These are phyloP conservation scores for Barypeithes pellucidus DNA, from an alignment of 2,888 invertebrate genomes.

Conservation along the genomic window DNA sequence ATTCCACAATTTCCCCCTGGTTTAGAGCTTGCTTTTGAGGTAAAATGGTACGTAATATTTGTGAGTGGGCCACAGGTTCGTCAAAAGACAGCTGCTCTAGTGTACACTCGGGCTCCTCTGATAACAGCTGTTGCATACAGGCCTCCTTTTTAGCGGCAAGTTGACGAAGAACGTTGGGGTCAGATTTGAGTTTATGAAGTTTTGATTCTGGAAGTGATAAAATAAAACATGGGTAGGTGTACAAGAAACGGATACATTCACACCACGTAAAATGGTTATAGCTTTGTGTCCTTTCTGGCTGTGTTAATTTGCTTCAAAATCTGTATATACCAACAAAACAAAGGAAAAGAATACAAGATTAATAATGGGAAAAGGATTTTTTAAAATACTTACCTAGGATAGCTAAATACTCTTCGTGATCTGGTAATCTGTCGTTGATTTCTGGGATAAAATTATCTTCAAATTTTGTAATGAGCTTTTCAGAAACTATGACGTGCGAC, in stretches of 20 bases:
- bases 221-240: not conserved
- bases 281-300: no score
- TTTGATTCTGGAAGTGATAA: constrained; percentile 69
- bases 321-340: no score
- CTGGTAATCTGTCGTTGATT: constrained; percentile 61
- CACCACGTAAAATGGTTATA: no score
- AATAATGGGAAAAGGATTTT: not conserved
- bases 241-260: not conserved
- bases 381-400: constrained; percentile 60
- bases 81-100: constrained; percentile 67
- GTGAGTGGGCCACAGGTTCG: constrained; percentile 68
- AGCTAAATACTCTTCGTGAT: constrained; percentile 65
- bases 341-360: no score
- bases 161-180: constrained; percentile 71
- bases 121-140: constrained; percentile 72
- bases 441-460: constrained; percentile 65
- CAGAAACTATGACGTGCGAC: constrained; percentile 52
- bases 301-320: no score
- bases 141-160: constrained; percentile 72
- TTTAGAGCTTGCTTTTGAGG: constrained; percentile 72
- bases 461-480: constrained; percentile 60
- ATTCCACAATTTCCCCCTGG: constrained; percentile 72
- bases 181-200: constrained; percentile 71
- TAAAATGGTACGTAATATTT: constrained; percentile 70
- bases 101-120: constrained; percentile 54